phyloP scores from a whole-genome alignment of 2,113 vertebrate genomes.

The Syrmaticus mikado region DNA sequence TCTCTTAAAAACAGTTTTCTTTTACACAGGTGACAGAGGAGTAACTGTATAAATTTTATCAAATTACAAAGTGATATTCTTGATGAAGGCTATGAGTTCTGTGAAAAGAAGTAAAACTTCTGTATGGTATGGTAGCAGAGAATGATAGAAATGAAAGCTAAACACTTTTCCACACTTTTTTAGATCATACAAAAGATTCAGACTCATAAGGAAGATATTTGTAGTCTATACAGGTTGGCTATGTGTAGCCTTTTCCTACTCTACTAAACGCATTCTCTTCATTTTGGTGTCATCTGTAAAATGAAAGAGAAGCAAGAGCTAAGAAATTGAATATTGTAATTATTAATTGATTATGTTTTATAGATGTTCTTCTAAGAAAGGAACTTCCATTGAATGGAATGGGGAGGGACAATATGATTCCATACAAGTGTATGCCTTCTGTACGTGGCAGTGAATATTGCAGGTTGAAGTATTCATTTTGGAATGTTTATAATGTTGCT shows the following conservation, averaged over 20 bases:
- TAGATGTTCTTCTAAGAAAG: not conserved
- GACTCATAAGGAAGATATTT: not conserved
- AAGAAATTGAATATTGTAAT: not conserved
- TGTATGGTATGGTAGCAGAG: not conserved
- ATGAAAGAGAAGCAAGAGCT: not conserved
- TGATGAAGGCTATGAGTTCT: not conserved
- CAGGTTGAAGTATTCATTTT: not conserved
- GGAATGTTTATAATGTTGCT: not conserved
- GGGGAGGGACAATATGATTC: not conserved
- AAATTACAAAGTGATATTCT: too few species aligned
- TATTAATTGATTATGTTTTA: not conserved
- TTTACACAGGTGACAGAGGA: not conserved
- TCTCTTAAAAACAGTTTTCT: not conserved
- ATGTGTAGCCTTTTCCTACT: not conserved
- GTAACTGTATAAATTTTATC: not conserved
- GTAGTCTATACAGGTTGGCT: accelerated
- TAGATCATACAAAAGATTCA: not conserved
- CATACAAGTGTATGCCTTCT: accelerated
- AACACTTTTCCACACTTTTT: not conserved
- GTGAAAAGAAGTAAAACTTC: not conserved
- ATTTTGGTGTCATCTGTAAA: not conserved
- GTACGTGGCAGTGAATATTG: not conserved
- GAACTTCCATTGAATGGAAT: not conserved
- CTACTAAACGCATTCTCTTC: not conserved
- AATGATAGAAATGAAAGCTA: not conserved